Conservation (phyloP, 2,113 vertebrate genomes). For the Paradoxurus hermaphroditus region DNA sequence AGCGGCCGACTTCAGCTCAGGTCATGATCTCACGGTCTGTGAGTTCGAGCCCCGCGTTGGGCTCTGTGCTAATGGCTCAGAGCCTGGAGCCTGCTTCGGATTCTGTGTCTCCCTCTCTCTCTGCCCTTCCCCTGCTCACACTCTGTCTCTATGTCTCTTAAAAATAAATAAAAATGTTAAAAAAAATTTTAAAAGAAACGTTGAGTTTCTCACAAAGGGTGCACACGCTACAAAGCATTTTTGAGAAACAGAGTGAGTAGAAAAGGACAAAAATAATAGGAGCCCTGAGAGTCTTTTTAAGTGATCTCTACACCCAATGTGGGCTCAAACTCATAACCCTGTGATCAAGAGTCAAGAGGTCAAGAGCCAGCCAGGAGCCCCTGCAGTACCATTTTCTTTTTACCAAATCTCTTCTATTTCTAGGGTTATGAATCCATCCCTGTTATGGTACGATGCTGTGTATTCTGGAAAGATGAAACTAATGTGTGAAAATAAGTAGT, state of each 20-base stretch:
- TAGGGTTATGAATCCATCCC: background rate
- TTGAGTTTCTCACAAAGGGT: background rate
- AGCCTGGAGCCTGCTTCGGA: no score
- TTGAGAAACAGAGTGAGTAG: background rate
- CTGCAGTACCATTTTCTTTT: background rate
- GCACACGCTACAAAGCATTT: background rate
- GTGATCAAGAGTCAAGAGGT: background rate
- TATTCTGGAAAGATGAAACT: slow-evolving; percentile 13
- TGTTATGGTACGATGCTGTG: background rate
- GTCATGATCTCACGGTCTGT: no score
- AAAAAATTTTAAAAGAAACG: no score
- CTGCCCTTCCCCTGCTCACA: no score
- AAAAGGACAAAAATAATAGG: background rate
- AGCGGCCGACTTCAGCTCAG: no score
- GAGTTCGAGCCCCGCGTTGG: no score
- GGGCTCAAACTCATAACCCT: background rate
- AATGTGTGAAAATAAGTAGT: background rate
- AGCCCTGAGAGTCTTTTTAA: background rate
- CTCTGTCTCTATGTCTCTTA: no score
- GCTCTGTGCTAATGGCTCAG: no score
- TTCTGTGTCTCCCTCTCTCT: no score
- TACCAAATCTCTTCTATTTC: slow-evolving; percentile 13
- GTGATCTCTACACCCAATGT: background rate
- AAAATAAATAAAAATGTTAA: no score
- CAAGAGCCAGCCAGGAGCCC: background rate